A percentile compares a stretch with the other conserved stretches of the same genome.
These are phyloP conservation scores for Clytia hemisphaerica DNA, from an alignment of 30 jellyfish, hydroid and myxozoan genomes.

Conservation along the genomic window DNA sequence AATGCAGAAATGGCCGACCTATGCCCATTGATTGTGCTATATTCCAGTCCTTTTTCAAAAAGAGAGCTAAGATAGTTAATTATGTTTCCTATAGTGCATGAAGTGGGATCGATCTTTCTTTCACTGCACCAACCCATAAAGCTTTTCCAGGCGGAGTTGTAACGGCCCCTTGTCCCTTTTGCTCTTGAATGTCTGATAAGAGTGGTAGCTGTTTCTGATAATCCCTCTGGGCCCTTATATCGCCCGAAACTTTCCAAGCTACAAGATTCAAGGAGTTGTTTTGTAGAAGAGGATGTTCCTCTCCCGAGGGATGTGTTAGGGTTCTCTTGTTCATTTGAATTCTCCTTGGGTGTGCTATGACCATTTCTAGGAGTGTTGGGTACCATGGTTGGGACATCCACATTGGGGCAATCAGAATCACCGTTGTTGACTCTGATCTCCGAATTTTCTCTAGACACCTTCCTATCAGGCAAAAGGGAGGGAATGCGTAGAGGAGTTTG, in stretches of 20 bases:
- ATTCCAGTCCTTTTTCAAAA: too few species aligned
- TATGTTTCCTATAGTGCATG: conserved; percentile 2
- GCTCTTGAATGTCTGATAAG: conserved; percentile 9
- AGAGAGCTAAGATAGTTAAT: background rate
- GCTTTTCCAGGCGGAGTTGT: conserved; percentile 18
- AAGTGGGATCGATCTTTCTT: conserved; percentile 7
- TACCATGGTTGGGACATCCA: too few species aligned
- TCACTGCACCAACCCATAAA: too few species aligned
- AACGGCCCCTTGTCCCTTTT: conserved; percentile 10
- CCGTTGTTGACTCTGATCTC: background rate
- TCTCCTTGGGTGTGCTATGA: background rate
- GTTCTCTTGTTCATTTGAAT: background rate
- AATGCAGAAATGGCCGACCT: background rate
- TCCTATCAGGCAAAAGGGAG: conserved; percentile 15
- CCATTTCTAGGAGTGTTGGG: conserved; percentile 15
- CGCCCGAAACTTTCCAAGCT: conserved; percentile 10
- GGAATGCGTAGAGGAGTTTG: conserved; percentile 16
- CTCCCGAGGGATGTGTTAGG: conserved; percentile 10
- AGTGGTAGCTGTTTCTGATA: conserved; percentile 14
- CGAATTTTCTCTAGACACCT: background rate
- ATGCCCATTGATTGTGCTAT: background rate
- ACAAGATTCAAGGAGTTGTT: conserved; percentile 7
- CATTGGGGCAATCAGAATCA: conserved; percentile 13
- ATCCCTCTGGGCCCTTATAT: background rate
- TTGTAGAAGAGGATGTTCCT: conserved; percentile 3